These are phyloP conservation scores for Coenobita brevimanus DNA, from an alignment of 1,140 invertebrate species.

Conservation along the genomic window DNA sequence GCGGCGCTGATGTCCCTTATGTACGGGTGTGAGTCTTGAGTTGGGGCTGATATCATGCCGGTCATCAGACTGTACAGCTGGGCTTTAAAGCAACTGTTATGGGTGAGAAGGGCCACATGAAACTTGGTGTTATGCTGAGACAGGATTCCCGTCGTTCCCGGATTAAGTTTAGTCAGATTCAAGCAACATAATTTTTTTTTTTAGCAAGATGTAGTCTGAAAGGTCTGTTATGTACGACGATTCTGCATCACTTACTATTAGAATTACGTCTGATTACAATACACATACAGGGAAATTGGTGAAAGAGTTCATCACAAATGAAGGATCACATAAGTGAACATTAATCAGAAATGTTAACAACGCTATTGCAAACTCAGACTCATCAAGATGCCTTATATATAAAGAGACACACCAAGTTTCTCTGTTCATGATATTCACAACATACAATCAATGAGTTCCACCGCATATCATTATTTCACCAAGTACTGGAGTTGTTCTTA, in stretches of 20 bases:
- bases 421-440: no score
- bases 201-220: no score
- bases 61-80: neutral
- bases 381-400: no score
- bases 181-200: neutral
- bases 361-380: no score
- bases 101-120: neutral
- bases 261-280: neutral
- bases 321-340: no score
- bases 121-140: neutral
- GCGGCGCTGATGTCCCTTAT: neutral
- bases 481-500: no score
- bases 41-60: neutral
- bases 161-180: constrained; percentile 2
- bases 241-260: no score
- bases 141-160: neutral
- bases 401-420: neutral
- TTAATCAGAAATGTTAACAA: neutral
- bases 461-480: no score
- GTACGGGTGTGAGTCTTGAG: neutral
- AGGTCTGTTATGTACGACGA: no score
- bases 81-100: neutral
- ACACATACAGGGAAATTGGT: no score
- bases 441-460: no score
- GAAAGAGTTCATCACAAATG: no score